phyloP scores from a whole-genome alignment of 2,797 vertebrate species.

The Tamandua tetradactyla region DNA sequence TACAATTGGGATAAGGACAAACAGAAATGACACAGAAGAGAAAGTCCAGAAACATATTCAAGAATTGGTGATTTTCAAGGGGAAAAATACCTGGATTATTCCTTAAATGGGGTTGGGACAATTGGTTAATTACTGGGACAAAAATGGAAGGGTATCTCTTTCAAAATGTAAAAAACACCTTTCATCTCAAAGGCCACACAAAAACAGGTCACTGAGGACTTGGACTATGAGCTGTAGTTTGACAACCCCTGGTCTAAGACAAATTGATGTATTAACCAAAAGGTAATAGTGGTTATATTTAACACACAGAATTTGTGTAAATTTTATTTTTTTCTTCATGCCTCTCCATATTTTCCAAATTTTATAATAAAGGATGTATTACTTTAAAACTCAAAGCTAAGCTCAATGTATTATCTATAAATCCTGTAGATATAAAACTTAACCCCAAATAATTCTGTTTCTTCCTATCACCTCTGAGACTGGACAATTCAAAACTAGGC shows the following conservation, averaged over 20 bases:
- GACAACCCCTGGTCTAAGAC: background rate
- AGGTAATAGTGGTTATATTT: background rate
- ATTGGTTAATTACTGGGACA: background rate
- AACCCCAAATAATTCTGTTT: background rate
- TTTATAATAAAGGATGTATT: background rate
- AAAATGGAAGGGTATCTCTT: background rate
- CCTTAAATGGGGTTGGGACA: background rate
- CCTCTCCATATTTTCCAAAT: background rate
- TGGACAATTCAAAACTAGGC: background rate
- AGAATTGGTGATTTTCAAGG: background rate
- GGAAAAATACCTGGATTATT: background rate
- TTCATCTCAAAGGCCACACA: background rate
- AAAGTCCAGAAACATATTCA: background rate
- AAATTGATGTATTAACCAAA: background rate
- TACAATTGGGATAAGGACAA: background rate
- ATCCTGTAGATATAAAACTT: background rate
- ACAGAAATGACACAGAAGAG: background rate
- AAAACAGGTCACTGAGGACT: background rate
- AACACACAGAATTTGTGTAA: background rate
- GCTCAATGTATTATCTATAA: background rate
- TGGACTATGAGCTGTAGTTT: background rate
- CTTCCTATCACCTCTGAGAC: background rate
- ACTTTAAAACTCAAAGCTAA: constrained; percentile 13
- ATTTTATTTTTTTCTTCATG: background rate
- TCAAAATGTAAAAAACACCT: background rate